A percentile compares a stretch with the other conserved stretches of the same genome.
Conservation (phyloP, 2,888 invertebrate species). For the Ferdinandea cuprea region DNA sequence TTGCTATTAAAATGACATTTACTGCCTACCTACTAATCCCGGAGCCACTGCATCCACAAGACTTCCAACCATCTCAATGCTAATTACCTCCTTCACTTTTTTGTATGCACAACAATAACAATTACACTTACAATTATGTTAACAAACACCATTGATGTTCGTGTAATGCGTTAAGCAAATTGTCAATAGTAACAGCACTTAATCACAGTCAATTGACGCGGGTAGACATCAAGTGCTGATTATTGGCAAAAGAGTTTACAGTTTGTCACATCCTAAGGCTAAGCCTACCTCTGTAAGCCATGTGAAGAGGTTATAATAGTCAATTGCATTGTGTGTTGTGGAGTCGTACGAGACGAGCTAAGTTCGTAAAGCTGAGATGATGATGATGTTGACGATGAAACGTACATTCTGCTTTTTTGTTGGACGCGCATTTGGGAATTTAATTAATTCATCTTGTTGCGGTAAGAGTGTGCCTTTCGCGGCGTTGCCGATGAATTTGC, state of each 20-base stretch:
- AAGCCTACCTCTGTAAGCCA: not conserved
- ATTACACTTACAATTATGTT: conserved; percentile 14
- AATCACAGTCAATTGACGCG: conserved; percentile 47
- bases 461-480: not conserved
- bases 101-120: not conserved
- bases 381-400: conserved; percentile 3
- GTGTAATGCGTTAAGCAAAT: conserved; percentile 21
- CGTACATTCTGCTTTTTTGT: not conserved
- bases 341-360: conserved; percentile 13
- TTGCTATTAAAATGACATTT: too few relatives aligned
- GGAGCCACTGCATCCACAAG: too few relatives aligned
- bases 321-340: conserved; percentile 30
- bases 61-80: too few relatives aligned
- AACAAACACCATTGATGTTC: not conserved
- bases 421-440: not conserved
- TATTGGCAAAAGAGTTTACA: conserved; percentile 6
- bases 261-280: conserved; percentile 22
- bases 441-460: conserved; percentile 12
- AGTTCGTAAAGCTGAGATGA: not conserved
- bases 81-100: too few relatives aligned
- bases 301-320: conserved; percentile 16
- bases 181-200: conserved; percentile 33
- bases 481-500: conserved; percentile 1
- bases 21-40: too few relatives aligned
- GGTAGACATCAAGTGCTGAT: not conserved